These are phyloP conservation scores for Drosophila prostipennis DNA, from an alignment of 2,888 invertebrate species.

Conservation along the genomic window DNA sequence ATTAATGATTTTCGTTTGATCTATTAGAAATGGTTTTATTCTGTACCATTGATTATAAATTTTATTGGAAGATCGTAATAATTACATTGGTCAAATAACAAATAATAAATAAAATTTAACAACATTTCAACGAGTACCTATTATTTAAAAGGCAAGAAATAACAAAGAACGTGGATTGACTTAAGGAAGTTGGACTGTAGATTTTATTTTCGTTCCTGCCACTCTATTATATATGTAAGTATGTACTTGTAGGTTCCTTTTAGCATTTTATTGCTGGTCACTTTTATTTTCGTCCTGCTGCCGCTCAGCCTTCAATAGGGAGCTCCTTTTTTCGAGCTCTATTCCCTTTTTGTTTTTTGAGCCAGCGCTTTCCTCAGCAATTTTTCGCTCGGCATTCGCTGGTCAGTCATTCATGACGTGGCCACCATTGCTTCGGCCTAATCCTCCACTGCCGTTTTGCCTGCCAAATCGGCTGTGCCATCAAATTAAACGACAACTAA, in stretches of 20 bases:
- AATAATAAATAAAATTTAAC: too few species aligned
- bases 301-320: conserved; percentile 7
- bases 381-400: conserved; percentile 26
- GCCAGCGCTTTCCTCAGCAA: conserved; percentile 48
- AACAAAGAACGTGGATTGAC: not conserved
- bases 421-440: conserved; percentile 32
- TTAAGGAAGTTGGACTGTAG: conserved; percentile 6
- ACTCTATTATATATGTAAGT: not conserved
- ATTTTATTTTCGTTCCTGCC: conserved; percentile 28
- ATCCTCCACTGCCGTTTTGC: conserved; percentile 44
- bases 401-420: conserved; percentile 52
- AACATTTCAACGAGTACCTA: too few species aligned
- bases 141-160: not conserved
- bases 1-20: too few species aligned
- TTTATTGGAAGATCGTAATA: too few species aligned
- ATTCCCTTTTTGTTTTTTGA: conserved; percentile 7
- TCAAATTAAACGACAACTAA: conserved; percentile 70
- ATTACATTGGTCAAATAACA: too few species aligned
- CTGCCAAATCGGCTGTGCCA: conserved; percentile 63
- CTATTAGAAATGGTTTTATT: too few species aligned
- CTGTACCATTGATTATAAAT: too few species aligned
- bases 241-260: conserved; percentile 36
- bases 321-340: conserved; percentile 5
- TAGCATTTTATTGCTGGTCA: conserved; percentile 56
- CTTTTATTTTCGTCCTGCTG: conserved; percentile 40